Conservation (phyloP, 2,888 invertebrate genomes). For the Antitype chi region DNA sequence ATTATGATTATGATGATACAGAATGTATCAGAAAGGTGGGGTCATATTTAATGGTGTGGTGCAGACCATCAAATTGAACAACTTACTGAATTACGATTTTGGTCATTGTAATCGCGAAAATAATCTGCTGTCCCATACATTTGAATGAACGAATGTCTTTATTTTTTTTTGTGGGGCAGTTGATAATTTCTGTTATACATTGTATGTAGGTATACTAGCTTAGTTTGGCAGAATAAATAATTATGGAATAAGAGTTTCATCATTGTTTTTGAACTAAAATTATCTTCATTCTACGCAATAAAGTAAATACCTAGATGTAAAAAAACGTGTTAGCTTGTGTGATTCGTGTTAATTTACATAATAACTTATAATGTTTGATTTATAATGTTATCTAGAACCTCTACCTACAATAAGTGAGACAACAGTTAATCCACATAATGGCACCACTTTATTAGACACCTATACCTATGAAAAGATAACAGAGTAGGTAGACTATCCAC, state of each 20-base stretch:
- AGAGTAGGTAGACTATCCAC: neutral
- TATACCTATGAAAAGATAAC: constrained; percentile 1
- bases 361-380: neutral
- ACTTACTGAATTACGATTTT: too few species aligned
- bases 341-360: constrained; percentile 1
- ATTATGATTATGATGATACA: too few species aligned
- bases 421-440: neutral
- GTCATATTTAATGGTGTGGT: too few species aligned
- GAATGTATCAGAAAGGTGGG: too few species aligned
- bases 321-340: neutral
- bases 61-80: too few species aligned
- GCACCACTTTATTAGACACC: neutral
- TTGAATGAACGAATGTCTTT: too few species aligned
- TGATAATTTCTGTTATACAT: too few species aligned
- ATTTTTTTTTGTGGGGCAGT: too few species aligned
- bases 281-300: neutral
- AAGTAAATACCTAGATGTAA: neutral
- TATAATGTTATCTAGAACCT: constrained; percentile 5
- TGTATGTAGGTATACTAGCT: neutral
- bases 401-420: neutral
- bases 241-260: neutral
- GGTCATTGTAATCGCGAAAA: too few species aligned
- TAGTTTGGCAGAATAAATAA: neutral
- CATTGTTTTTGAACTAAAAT: neutral
- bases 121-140: too few species aligned